Evolutionary conservation across 1,140 invertebrate genomes (phyloP).

Genomic region (Drosophila leontia): DNA sequence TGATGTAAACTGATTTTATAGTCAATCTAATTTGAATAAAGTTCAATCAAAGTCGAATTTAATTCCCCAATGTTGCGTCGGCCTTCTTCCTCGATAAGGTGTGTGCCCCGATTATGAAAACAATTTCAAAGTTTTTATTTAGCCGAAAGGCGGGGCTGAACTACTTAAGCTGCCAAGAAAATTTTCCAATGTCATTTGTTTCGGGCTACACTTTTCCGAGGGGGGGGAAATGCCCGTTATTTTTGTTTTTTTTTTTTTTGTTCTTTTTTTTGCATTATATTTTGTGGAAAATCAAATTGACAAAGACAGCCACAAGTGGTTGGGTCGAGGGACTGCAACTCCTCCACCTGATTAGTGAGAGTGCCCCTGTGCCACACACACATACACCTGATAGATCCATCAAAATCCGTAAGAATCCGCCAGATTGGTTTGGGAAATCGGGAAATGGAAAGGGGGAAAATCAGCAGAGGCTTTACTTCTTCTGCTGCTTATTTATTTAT

Average conservation of each 20-base stretch:
- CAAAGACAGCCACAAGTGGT: constrained; percentile 74
- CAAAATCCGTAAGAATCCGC: constrained; percentile 44
- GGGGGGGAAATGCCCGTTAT: background rate
- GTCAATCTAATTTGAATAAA: constrained; percentile 49
- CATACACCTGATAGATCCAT: constrained; percentile 54
- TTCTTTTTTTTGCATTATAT: background rate
- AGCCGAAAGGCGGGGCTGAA: constrained; percentile 14
- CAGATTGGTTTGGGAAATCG: constrained; percentile 42
- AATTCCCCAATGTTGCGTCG: constrained; percentile 8
- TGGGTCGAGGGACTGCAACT: constrained; percentile 47
- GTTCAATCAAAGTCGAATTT: constrained; percentile 39
- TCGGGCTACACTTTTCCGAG: background rate
- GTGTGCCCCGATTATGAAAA: constrained; percentile 20
- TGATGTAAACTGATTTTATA: constrained; percentile 20
- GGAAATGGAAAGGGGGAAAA: background rate
- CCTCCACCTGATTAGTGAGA: constrained; percentile 55
- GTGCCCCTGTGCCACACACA: constrained; percentile 28
- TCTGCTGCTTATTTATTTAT: constrained; percentile 56
- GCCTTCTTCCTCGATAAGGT: background rate
- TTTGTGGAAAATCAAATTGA: constrained; percentile 65
- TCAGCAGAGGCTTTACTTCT: background rate
- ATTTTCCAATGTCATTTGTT: constrained; percentile 43
- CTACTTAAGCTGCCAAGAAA: constrained; percentile 71
- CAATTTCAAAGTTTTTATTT: constrained; percentile 40
- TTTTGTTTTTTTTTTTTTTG: background rate